Conservation (phyloP, 2,888 invertebrate species). For the Mycalesis mineus region DNA sequence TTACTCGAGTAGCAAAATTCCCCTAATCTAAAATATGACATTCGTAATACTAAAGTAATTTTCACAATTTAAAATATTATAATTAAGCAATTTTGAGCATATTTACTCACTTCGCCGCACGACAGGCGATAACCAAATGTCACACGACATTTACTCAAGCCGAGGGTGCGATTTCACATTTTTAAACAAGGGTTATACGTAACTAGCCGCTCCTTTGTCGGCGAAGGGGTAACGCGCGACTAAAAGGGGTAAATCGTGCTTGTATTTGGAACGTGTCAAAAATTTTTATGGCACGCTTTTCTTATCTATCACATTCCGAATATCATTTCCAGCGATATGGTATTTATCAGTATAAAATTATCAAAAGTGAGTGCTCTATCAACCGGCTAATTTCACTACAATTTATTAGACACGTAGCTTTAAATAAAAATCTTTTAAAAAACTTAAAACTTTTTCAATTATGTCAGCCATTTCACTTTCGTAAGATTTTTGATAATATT, state of each 20-base stretch:
- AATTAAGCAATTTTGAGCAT: neutral
- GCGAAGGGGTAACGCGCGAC: neutral
- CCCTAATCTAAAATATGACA: neutral
- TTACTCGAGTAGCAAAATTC: neutral
- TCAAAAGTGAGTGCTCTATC: too few species aligned
- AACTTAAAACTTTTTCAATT: too few species aligned
- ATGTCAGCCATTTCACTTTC: too few species aligned
- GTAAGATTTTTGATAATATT: too few species aligned
- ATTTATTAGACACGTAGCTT: too few species aligned
- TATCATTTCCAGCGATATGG: neutral
- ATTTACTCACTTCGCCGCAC: neutral
- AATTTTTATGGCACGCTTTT: neutral
- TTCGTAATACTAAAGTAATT: neutral
- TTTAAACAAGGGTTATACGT: neutral
- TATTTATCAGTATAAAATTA: too few species aligned
- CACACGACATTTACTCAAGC: conserved; percentile 13
- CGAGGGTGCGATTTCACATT: neutral
- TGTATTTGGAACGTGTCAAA: neutral
- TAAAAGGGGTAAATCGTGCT: neutral
- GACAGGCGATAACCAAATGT: conserved; percentile 11
- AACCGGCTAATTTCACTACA: too few species aligned
- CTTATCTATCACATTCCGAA: neutral
- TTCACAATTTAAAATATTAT: neutral
- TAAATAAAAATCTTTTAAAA: too few species aligned
- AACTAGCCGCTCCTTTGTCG: neutral